phyloP scores from a whole-genome alignment of 1,140 invertebrate species.

The Cyphomyrmex costatus region DNA sequence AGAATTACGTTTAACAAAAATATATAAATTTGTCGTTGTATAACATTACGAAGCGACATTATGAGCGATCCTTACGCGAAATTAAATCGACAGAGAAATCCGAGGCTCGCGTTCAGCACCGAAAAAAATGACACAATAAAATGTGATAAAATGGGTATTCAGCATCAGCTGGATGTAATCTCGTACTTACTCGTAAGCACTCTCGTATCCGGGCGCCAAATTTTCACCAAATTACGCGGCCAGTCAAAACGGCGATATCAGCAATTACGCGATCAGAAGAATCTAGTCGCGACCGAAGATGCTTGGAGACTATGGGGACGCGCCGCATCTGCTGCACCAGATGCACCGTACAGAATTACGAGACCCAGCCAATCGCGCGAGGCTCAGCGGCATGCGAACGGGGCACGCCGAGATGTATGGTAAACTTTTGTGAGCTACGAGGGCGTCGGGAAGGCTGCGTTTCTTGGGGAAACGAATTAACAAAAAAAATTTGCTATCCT shows the following conservation, averaged over 20 bases:
- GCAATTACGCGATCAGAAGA: not conserved
- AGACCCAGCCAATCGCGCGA: conserved; percentile 37
- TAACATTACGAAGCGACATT: not conserved
- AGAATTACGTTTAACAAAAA: not conserved
- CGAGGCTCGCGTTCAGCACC: not conserved
- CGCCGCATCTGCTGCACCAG: conserved; percentile 24
- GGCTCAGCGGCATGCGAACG: conserved; percentile 18
- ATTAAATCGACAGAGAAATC: not conserved
- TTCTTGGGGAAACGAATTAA: not conserved
- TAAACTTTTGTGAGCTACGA: not conserved
- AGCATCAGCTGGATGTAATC: not conserved
- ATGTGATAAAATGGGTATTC: not conserved
- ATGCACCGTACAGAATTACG: conserved; percentile 30
- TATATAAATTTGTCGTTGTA: not conserved
- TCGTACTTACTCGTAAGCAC: conserved; percentile 20
- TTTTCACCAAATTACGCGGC: not conserved
- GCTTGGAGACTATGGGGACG: conserved; percentile 18
- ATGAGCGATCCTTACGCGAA: not conserved
- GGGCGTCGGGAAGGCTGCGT: not conserved
- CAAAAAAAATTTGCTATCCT: not conserved
- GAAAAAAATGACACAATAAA: not conserved
- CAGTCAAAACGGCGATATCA: not conserved
- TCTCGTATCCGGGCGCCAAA: not conserved
- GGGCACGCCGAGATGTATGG: not conserved
- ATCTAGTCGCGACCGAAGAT: not conserved